These are phyloP conservation scores for Furcifer pardalis DNA, from an alignment of 2,797 vertebrate species.

Conservation along the genomic window DNA sequence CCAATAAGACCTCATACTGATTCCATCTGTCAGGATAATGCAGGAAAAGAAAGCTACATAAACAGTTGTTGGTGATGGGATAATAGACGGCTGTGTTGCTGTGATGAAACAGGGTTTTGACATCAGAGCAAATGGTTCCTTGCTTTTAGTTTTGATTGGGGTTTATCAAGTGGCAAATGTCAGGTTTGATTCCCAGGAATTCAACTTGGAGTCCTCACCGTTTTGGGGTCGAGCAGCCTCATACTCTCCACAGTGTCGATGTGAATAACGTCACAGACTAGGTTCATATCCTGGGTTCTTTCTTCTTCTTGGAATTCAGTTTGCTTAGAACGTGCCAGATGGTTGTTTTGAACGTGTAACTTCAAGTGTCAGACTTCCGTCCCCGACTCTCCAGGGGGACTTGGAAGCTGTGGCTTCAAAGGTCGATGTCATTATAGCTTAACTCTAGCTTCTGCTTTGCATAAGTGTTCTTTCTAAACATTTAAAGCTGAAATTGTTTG, in stretches of 20 bases:
- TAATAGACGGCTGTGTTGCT: too few species aligned
- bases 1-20: neutral
- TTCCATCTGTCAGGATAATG: neutral
- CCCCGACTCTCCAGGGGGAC: neutral
- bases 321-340: neutral
- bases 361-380: neutral
- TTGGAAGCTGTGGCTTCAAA: neutral
- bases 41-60: neutral
- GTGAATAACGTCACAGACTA: neutral
- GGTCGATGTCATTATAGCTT: too few species aligned
- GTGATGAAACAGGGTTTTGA: too few species aligned
- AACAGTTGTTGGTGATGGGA: too few species aligned
- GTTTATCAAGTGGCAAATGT: neutral
- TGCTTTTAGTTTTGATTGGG: neutral
- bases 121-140: too few species aligned
- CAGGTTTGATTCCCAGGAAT: neutral
- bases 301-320: neutral
- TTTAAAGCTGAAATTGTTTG: slow-evolving; percentile 34
- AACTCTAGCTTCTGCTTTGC: neutral
- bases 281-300: too few species aligned
- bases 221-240: too few species aligned
- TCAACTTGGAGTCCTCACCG: too few species aligned
- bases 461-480: neutral
- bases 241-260: neutral
- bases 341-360: neutral